phyloP scores from a whole-genome alignment of 2,113 vertebrate genomes.

The Catagonus wagneri region DNA sequence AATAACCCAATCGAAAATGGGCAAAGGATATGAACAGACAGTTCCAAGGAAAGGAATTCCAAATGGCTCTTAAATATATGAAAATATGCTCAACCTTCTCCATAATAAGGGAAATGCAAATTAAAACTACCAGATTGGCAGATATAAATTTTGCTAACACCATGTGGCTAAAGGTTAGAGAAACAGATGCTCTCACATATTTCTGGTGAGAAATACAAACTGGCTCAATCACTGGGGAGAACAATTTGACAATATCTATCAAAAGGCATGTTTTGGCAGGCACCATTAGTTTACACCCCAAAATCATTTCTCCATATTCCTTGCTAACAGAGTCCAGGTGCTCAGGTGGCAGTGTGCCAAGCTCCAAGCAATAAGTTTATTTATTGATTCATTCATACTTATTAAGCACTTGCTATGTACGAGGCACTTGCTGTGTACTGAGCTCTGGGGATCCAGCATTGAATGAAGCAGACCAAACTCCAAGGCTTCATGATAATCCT shows the following conservation, averaged over 20 bases:
- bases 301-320: constrained; percentile 49
- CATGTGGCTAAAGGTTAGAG: constrained; percentile 74
- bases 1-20: constrained; percentile 28
- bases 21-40: constrained; percentile 60
- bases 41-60: constrained; percentile 55
- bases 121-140: constrained; percentile 68
- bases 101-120: constrained; percentile 59
- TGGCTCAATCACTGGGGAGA: constrained; percentile 1
- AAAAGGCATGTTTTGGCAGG: constrained; percentile 65
- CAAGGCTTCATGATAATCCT: background rate
- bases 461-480: background rate
- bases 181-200: constrained; percentile 78
- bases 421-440: background rate
- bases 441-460: background rate
- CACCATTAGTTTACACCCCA: constrained; percentile 45
- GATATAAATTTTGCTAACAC: constrained; percentile 72
- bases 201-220: constrained; percentile 67
- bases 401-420: background rate
- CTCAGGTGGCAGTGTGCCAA: constrained; percentile 58
- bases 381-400: background rate
- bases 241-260: constrained; percentile 57
- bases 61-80: constrained; percentile 51
- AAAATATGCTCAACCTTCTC: constrained; percentile 57
- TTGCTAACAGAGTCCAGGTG: constrained; percentile 69
- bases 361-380: background rate